Evolutionary conservation across 2,113 vertebrate genomes (phyloP).

Genomic region (Zosterops pallidus): DNA sequence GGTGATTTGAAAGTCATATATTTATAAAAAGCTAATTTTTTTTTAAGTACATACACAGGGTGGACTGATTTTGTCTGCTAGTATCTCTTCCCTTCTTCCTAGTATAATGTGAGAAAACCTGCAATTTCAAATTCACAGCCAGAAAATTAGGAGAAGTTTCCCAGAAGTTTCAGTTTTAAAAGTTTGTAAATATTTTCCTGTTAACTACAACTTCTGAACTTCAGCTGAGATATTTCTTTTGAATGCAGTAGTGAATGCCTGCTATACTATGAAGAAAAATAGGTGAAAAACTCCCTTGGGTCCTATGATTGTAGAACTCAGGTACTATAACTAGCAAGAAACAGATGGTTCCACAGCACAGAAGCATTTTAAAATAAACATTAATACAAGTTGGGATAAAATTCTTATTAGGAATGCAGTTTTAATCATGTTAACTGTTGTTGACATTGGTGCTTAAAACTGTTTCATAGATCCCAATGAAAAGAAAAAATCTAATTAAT

Average conservation of each 20-base stretch:
- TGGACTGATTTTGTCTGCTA: conserved; percentile 25
- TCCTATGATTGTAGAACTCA: conserved; percentile 57
- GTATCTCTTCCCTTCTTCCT: not conserved
- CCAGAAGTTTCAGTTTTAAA: conserved; percentile 29
- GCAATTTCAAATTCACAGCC: not conserved
- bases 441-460: conserved; percentile 71
- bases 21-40: conserved; percentile 44
- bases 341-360: conserved; percentile 71
- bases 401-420: conserved; percentile 70
- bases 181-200: conserved; percentile 28
- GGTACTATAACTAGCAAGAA: conserved; percentile 63
- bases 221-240: conserved; percentile 64
- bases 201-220: conserved; percentile 33
- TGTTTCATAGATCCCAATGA: conserved; percentile 50
- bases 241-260: conserved; percentile 49
- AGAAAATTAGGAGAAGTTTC: not conserved
- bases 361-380: conserved; percentile 76
- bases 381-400: conserved; percentile 72
- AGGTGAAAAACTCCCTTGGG: conserved; percentile 64
- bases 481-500: conserved; percentile 64
- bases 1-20: conserved; percentile 70
- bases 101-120: not conserved
- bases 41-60: conserved; percentile 40
- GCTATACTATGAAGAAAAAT: conserved; percentile 61
- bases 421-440: conserved; percentile 76